Percentiles rank a stretch among this genome's conserved stretches.
These are phyloP conservation scores for Trachymyrmex septentrionalis DNA, from an alignment of 1,140 invertebrate species.

Conservation along the genomic window DNA sequence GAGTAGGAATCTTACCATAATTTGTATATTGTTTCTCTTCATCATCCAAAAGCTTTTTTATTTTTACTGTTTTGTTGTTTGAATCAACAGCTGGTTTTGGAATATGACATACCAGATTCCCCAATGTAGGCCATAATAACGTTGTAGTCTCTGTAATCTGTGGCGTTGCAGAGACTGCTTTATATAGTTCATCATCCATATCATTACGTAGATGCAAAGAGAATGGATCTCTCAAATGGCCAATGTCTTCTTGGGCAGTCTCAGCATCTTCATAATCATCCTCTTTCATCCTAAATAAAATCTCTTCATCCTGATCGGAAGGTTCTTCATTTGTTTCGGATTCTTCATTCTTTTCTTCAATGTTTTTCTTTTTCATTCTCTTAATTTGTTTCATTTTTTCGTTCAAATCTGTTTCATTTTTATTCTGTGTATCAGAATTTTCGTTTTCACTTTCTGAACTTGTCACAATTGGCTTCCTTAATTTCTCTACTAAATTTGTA, in stretches of 20 bases:
- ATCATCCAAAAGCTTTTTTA: slow-evolving; percentile 85
- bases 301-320: slow-evolving; percentile 68
- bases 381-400: slow-evolving; percentile 54
- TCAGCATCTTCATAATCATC: slow-evolving; percentile 82
- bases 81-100: slow-evolving; percentile 84
- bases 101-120: slow-evolving; percentile 88
- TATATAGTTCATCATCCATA: slow-evolving; percentile 88
- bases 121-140: slow-evolving; percentile 88
- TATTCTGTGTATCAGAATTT: slow-evolving; percentile 9
- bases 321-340: slow-evolving; percentile 73
- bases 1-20: slow-evolving; percentile 85
- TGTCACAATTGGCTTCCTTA: slow-evolving; percentile 54
- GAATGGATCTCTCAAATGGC: slow-evolving; percentile 88
- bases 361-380: slow-evolving; percentile 51
- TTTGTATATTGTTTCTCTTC: slow-evolving; percentile 88
- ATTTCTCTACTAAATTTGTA: slow-evolving; percentile 62
- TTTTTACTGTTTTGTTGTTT: slow-evolving; percentile 78
- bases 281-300: slow-evolving; percentile 67
- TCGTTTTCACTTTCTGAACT: slow-evolving; percentile 78
- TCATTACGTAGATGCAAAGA: slow-evolving; percentile 89
- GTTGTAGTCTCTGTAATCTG: slow-evolving; percentile 80
- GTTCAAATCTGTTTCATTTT: slow-evolving; percentile 65
- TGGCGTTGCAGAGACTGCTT: slow-evolving; percentile 86
- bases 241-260: slow-evolving; percentile 81
- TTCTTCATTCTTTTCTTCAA: slow-evolving; percentile 65